These are phyloP conservation scores for Salarias fasciatus DNA, from an alignment of 2,797 vertebrate species.

Conservation along the genomic window DNA sequence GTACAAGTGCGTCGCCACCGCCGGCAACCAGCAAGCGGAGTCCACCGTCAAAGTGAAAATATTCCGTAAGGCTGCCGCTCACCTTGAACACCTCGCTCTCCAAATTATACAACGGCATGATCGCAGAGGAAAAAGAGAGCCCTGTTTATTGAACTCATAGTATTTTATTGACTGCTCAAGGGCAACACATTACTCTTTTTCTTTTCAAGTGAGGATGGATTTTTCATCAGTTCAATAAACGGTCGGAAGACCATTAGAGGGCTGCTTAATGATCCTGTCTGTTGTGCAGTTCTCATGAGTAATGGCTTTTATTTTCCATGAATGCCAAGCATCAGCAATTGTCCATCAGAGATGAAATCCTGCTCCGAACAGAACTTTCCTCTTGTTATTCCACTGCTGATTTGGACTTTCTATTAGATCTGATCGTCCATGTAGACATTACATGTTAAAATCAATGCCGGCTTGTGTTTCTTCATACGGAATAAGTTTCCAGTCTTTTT, in stretches of 20 bases:
- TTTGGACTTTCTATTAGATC: conserved; percentile 22
- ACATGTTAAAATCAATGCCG: conserved; percentile 23
- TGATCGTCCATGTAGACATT: conserved; percentile 20
- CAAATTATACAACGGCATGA: conserved; percentile 36
- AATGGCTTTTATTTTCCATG: conserved; percentile 77
- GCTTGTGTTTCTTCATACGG: not conserved
- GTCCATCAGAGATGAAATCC: conserved; percentile 60
- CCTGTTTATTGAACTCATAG: conserved; percentile 59
- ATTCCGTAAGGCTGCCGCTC: conserved; percentile 87
- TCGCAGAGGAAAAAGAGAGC: conserved; percentile 26
- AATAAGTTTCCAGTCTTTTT: conserved; percentile 8
- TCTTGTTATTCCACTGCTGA: conserved; percentile 30
- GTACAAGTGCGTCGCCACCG: conserved; percentile 93
- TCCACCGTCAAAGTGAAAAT: conserved; percentile 96
- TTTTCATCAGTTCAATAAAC: conserved; percentile 81
- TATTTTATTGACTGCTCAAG: conserved; percentile 77
- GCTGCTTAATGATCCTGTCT: conserved; percentile 80
- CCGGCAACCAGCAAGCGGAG: conserved; percentile 87
- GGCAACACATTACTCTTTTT: conserved; percentile 72
- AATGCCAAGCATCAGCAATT: conserved; percentile 73
- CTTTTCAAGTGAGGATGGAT: conserved; percentile 71
- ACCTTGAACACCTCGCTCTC: not conserved
- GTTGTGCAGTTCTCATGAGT: conserved; percentile 73
- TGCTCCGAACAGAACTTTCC: conserved; percentile 58
- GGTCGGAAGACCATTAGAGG: conserved; percentile 74